Base-by-base conservation (phyloP, 2,113 vertebrate genomes). In the Zosterops pallidus region DNA sequence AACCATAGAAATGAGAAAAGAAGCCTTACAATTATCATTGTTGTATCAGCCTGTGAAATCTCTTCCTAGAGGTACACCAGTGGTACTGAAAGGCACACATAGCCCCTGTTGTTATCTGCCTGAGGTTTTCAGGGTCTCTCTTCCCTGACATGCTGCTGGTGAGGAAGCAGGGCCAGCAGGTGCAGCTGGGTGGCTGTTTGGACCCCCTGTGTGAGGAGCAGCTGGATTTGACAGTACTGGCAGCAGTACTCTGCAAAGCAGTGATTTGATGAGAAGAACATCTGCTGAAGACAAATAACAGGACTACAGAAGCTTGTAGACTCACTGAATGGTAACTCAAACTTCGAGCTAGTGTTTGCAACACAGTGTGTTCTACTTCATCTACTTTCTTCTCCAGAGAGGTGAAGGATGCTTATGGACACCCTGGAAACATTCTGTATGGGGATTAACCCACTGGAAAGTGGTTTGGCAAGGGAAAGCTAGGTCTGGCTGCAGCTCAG, bases 221-320 rank as follows among this genome's bases (percentile, higher is more conserved):
- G 83, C 87, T 78, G 76, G 64, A 81, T 94, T 91, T 91, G 78
- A 55, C 42, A 56, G 46, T 52, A 68, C 39, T 57, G 55, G 79
- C 64, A 93, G 77, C 77, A 95, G 49, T 72, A 19, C 28, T 56
- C 82, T 81, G 63, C 68, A 63, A 21, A 16, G 22, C 12, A 53
- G 56, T 23, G 37, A 79, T 86, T 84, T 88, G 85, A 91, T 94
- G 69, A 78, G 85, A 70, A 76, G 60, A 96, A 91, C 23, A 55
- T 83, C 91, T 95, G 87, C 87, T 82, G 67, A 56, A 91, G 95
- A 88, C 71, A 91, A 79, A 78, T 90, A 90, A 92, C 64, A 47
- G 62, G 65, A 65, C 3, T 14, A 79, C 76, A 90, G 65, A 68
- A 79, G 53, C 91, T 85, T 82, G 46, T 31, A 71, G 82, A 71